phyloP scores from a whole-genome alignment of 2,113 vertebrate species.

The Manacus vitellinus region DNA sequence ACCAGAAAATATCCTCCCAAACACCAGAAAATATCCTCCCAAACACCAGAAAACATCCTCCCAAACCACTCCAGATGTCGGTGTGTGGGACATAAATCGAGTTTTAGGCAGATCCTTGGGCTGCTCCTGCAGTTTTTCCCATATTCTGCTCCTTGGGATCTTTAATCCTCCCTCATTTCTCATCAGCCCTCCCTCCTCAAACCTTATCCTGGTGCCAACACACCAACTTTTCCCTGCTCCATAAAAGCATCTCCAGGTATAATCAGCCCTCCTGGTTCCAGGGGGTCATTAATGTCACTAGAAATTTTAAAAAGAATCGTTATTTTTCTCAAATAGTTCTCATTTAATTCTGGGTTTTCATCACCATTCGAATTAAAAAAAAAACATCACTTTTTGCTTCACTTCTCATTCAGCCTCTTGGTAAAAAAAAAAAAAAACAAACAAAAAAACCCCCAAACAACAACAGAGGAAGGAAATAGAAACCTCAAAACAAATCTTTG shows the following conservation, averaged over 20 bases:
- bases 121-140: neutral
- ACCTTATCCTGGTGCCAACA: neutral
- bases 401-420: neutral
- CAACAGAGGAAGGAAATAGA: neutral
- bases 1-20: neutral
- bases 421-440: neutral
- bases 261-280: neutral
- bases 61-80: neutral
- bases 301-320: neutral
- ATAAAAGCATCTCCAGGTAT: neutral
- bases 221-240: neutral
- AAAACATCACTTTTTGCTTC: neutral
- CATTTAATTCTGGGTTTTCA: neutral
- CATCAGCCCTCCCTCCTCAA: neutral
- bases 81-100: accelerated
- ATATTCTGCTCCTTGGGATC: neutral
- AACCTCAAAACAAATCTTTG: neutral
- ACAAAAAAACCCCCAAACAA: neutral
- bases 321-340: neutral
- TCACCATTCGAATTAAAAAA: neutral
- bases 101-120: neutral
- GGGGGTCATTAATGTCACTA: neutral
- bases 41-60: neutral
- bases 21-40: neutral
- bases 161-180: accelerated